Evolutionary conservation across 2,113 vertebrate species (phyloP).

Genomic region (Heptranchias perlo): DNA sequence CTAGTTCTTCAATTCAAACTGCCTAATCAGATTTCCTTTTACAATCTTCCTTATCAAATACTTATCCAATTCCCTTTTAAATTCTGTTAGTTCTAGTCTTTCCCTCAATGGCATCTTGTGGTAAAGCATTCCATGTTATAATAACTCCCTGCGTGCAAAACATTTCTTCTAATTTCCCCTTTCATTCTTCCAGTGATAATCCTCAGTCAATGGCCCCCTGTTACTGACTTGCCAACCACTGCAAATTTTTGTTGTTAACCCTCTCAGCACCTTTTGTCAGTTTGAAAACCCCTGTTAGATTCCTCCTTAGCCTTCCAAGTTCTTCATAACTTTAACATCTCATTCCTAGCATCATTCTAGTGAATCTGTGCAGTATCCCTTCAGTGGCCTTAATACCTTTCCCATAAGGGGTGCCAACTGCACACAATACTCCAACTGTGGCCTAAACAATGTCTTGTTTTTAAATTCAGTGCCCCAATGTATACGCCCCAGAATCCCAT

Average conservation of each 20-base stretch:
- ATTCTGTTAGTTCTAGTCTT: slow-evolving; percentile 6
- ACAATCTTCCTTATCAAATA: background rate
- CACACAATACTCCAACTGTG: background rate
- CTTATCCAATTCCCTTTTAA: slow-evolving; percentile 14
- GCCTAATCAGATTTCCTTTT: background rate
- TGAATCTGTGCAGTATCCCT: background rate
- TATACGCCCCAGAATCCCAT: background rate
- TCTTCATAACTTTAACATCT: background rate
- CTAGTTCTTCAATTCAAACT: background rate
- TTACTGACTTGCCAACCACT: background rate
- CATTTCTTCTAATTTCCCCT: background rate
- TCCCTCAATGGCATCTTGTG: background rate
- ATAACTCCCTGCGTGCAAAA: background rate
- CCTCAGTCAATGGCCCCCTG: background rate
- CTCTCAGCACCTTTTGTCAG: no score
- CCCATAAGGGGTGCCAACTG: background rate
- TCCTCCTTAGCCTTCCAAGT: background rate
- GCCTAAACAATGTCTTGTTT: background rate
- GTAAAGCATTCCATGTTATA: slow-evolving; percentile 1
- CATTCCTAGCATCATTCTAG: background rate
- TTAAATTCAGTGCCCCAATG: background rate
- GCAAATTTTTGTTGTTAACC: background rate
- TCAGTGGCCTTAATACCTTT: background rate
- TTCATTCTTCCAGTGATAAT: background rate
- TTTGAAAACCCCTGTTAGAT: background rate